These are phyloP conservation scores for Eurois occulta DNA, from an alignment of 2,888 invertebrate species.

Conservation along the genomic window DNA sequence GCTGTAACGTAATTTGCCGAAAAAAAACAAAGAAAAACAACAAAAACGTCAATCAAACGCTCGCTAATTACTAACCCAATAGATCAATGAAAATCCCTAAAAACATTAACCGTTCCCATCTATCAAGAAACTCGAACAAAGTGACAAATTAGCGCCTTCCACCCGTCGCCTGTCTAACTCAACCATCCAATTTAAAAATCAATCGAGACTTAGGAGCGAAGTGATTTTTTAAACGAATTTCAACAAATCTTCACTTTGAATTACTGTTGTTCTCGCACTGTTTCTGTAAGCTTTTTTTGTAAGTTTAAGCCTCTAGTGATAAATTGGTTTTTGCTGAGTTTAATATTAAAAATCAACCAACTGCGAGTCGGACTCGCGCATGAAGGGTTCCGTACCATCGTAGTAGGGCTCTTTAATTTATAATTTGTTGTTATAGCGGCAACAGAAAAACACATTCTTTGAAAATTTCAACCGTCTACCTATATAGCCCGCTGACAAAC, in stretches of 20 bases:
- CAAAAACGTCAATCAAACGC: background rate
- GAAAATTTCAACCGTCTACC: too few species aligned
- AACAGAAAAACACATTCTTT: too few species aligned
- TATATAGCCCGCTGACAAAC: too few species aligned
- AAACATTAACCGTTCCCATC: slow-evolving; percentile 25
- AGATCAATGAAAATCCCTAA: slow-evolving; percentile 15
- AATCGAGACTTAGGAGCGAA: slow-evolving; percentile 52
- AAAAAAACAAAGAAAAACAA: background rate
- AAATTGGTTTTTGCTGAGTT: background rate
- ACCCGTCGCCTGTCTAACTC: slow-evolving; percentile 45
- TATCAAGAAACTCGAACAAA: slow-evolving; percentile 45
- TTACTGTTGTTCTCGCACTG: slow-evolving; percentile 28
- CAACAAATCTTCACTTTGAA: slow-evolving; percentile 32
- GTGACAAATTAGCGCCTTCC: slow-evolving; percentile 62
- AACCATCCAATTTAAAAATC: slow-evolving; percentile 66
- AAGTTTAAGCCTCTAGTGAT: slow-evolving; percentile 11
- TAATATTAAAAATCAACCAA: background rate
- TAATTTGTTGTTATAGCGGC: too few species aligned
- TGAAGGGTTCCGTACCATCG: too few species aligned
- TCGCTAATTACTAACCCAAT: slow-evolving; percentile 23
- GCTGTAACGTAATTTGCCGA: background rate
- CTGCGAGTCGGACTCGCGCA: too few species aligned
- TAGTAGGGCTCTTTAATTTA: too few species aligned
- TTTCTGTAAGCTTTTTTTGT: slow-evolving; percentile 21
- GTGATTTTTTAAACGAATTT: slow-evolving; percentile 55